Evolutionary conservation across 2,888 invertebrate genomes (phyloP).

Genomic region (Eupsilia transversa): DNA sequence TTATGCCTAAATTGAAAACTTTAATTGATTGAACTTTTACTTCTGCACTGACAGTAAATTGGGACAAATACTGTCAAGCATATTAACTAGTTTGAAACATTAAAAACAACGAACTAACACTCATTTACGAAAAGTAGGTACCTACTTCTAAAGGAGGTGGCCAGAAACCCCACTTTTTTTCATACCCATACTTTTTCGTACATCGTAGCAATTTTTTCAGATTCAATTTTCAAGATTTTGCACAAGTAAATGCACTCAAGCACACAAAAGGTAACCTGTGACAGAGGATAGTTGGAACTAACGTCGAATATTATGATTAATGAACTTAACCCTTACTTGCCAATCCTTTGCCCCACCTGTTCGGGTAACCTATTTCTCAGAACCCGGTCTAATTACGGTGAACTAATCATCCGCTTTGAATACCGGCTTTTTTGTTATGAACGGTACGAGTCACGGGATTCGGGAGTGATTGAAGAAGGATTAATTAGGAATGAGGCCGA

Average conservation of each 20-base stretch:
- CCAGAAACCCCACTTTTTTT: neutral
- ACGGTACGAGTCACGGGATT: constrained; percentile 21
- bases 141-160: neutral
- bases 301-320: constrained; percentile 64
- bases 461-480: constrained; percentile 32
- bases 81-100: neutral
- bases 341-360: constrained; percentile 54
- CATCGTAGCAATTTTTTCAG: neutral
- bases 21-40: neutral
- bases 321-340: constrained; percentile 37
- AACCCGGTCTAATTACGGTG: constrained; percentile 53
- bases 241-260: constrained; percentile 6
- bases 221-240: neutral
- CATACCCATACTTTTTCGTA: neutral
- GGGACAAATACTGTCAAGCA: neutral
- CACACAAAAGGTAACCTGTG: constrained; percentile 34
- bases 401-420: constrained; percentile 59
- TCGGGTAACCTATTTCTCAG: constrained; percentile 62
- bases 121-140: neutral
- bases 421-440: constrained; percentile 49
- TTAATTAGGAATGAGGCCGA: constrained; percentile 41
- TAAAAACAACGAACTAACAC: neutral
- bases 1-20: neutral
- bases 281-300: constrained; percentile 35
- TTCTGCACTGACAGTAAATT: neutral